phyloP scores from a whole-genome alignment of 2,888 invertebrate genomes.

The Hyposoter dolosus region DNA sequence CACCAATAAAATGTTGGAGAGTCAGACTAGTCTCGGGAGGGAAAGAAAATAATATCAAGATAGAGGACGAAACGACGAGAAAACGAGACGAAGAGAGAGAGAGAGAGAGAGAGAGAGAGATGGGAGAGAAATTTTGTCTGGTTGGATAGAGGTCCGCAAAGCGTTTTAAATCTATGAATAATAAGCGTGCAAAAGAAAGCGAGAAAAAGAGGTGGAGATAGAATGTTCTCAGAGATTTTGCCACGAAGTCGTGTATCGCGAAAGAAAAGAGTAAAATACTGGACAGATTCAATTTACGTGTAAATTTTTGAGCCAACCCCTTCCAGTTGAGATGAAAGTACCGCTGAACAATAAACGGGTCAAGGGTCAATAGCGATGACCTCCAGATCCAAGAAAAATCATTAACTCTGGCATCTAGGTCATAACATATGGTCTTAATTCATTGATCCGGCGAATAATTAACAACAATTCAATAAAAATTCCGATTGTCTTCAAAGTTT shows the following conservation, averaged over 20 bases:
- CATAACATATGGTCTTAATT: neutral
- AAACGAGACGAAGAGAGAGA: neutral
- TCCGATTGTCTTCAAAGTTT: neutral
- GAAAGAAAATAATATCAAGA: conserved; percentile 28
- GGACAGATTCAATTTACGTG: conserved; percentile 66
- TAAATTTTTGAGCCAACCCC: conserved; percentile 57
- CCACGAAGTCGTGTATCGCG: conserved; percentile 40
- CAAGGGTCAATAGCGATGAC: neutral
- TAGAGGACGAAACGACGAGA: neutral
- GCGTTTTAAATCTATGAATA: conserved; percentile 66
- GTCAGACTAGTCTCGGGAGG: conserved; percentile 6
- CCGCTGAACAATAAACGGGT: neutral
- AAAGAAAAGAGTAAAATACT: conserved; percentile 13
- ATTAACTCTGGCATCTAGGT: neutral
- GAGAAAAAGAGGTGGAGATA: conserved; percentile 6
- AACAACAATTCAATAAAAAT: neutral
- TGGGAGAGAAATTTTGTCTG: conserved; percentile 14
- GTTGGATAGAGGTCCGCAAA: conserved; percentile 39
- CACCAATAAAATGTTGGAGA: conserved; percentile 12
- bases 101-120: neutral
- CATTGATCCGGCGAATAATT: neutral
- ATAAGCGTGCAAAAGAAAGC: conserved; percentile 48
- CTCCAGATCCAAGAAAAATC: neutral
- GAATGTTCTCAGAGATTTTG: conserved; percentile 28
- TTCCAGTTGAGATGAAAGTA: neutral